Evolutionary conservation across 2,113 vertebrate genomes (phyloP).

Genomic region (Elanus axillaris): DNA sequence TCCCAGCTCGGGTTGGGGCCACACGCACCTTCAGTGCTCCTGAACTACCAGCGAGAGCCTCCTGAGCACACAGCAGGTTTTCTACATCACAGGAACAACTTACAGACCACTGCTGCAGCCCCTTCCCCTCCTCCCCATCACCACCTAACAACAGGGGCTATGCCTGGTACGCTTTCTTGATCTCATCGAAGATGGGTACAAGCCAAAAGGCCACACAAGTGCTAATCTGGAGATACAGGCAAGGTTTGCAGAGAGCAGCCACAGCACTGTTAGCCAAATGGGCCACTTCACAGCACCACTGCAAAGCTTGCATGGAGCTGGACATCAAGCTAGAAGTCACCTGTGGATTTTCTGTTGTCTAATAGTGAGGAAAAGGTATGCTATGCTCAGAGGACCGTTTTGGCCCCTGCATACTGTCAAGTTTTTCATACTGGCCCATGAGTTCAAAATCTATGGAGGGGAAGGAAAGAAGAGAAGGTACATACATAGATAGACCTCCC

Average conservation of each 20-base stretch:
- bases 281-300: not conserved
- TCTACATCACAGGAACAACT: not conserved
- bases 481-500: not conserved
- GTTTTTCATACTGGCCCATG: not conserved
- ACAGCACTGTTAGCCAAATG: not conserved
- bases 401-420: not conserved
- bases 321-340: not conserved
- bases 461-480: not conserved
- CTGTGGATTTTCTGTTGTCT: not conserved
- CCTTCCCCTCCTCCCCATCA: not conserved
- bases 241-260: not conserved
- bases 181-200: not conserved
- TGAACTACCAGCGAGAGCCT: not conserved
- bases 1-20: not conserved
- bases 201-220: not conserved
- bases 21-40: not conserved
- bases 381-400: not conserved
- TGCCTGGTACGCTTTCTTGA: not conserved
- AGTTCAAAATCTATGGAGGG: not conserved
- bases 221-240: not conserved
- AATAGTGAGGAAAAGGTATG: not conserved
- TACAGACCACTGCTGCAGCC: not conserved
- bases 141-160: not conserved
- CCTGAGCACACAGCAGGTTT: not conserved
- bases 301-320: not conserved